Percentiles rank a stretch among this genome's conserved stretches.
These are phyloP conservation scores for Proisotoma minuta DNA, from an alignment of 2,888 invertebrate genomes.

Conservation along the genomic window DNA sequence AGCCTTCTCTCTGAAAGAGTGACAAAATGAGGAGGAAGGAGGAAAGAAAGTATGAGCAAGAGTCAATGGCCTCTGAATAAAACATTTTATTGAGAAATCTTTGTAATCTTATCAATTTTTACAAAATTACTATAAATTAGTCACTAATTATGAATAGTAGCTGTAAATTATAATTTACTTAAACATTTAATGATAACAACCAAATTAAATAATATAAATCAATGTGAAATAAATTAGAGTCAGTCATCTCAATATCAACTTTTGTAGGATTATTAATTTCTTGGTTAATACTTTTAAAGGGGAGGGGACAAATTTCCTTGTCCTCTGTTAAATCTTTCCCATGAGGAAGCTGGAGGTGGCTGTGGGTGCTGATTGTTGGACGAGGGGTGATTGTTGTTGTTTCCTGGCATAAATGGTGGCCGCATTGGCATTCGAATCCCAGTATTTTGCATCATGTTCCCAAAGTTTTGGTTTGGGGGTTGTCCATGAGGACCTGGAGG, in stretches of 20 bases:
- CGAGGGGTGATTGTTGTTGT: constrained; percentile 13
- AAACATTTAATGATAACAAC: too few species aligned
- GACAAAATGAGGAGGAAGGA: too few species aligned
- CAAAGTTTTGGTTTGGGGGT: constrained; percentile 25
- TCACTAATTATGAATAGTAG: too few species aligned
- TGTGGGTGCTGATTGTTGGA: constrained; percentile 15
- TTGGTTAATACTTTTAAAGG: constrained; percentile 15
- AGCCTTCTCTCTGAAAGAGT: too few species aligned
- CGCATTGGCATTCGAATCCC: constrained; percentile 24
- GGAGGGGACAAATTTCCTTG: constrained; percentile 39
- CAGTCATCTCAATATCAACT: neutral
- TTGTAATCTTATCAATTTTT: too few species aligned
- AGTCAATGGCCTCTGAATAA: too few species aligned
- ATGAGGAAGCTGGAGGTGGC: constrained; percentile 31
- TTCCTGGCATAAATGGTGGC: constrained; percentile 18
- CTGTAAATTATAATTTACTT: too few species aligned
- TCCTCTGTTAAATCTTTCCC: constrained; percentile 41
- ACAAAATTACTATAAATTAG: too few species aligned
- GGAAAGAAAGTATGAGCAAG: too few species aligned
- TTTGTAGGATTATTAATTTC: neutral
- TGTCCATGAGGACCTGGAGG: constrained; percentile 13
- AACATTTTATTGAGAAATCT: too few species aligned
- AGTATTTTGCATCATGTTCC: constrained; percentile 32
- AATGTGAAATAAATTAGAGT: neutral
- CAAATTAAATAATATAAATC: too few species aligned